Evolutionary conservation across 2,888 invertebrate species (phyloP), one percentile per base, ranked within the genome.

Genomic region (Cosmia pyralina): DNA sequence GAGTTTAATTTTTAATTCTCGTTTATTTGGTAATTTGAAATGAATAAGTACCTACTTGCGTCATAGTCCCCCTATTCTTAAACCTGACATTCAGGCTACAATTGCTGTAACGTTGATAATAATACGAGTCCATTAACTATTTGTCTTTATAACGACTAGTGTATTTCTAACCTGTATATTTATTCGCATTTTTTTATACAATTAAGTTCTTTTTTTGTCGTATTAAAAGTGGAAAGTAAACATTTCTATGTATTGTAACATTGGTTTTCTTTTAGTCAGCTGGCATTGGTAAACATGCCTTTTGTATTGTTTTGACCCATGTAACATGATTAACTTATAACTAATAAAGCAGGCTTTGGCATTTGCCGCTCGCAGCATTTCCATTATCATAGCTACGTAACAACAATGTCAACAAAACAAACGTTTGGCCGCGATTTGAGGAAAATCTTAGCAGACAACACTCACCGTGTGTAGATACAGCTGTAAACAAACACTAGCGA

Each of bases 361-460:
- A 64, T 69, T 78, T 76, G 66, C 73, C 72, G 72, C 82, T 85
- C 77, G 76, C 77, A 86, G 86, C 81, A 88, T 84, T 86, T 86
- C 88, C 88, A 88, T 81, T 85, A 87, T 84, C 83, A 82, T 75
- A 80, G 64, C 76, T 79, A 89, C 87, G 87, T 91, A 91, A 90
- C 84, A 89, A 89, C 85, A 89, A 90, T 92, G 90, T 92, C 90
- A 93, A 91, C 91, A 92, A 93, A 92, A 92, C 89, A 88, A 88
- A 88, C 81, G 82, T 82, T 83, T 88, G 81, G 80, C 82, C 82
- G 85, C 85, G 77, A 82, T 86, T 84, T 83, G 83, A 81, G 87
- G 85, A 88, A 88, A 88, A 89, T 85, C 75, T 81, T 75, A 80
- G 76, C 68, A 81, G 69, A 53, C 55, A 82, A 80, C 76, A 93